Evolutionary conservation across 2,888 invertebrate species (phyloP), one percentile per base, ranked within the genome.

Genomic region (Sinohyriopsis cumingii): DNA sequence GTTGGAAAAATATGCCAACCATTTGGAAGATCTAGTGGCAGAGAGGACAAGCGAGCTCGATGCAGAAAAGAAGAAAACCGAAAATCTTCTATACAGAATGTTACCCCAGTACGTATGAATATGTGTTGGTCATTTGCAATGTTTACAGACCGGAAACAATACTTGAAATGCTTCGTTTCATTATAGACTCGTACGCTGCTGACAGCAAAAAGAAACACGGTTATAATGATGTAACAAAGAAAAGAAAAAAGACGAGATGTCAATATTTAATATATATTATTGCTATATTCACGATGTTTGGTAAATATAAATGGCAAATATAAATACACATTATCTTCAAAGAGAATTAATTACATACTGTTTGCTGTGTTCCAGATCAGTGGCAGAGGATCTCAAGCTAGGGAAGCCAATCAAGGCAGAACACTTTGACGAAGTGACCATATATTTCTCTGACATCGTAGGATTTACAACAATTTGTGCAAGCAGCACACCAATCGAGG

Each of bases 391-490:
- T 60, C 76, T 87, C 12, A 85, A 85, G 65, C 63, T 82, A 22
- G 86, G 87, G 5, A 83, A 84, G 67, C 82, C 83, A 56, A 84
- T 87, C 33, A 83, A 86, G 67, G 86, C 87, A 0, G 86, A 87
- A 67, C 81, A 83, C 55, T 87, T 86, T 77, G 87, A 87, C 63
- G 81, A 84, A n/a, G 83, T 82, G 64, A 85, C 86, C 1, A 82
- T 87, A 53, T 87, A 86, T 68, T 87, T 87, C 74, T 86, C 86
- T 6, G 87, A 87, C 74, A 87, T 87, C 65, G 86, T 86, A 12
- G 87, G 87, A 7, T 87, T 87, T 73, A 87, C 87, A 3, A 80
- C 81, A 33, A 86, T 87, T 62, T 86, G 86, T 71, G 80, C 84
- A 1, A 80, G 81, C 65, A 86, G 86, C 73, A 83, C 84, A 9